A percentile compares a stretch with the other conserved stretches of the same genome.
These are phyloP conservation scores for Macropis europaea DNA, from an alignment of 2,888 invertebrate genomes.

Conservation along the genomic window DNA sequence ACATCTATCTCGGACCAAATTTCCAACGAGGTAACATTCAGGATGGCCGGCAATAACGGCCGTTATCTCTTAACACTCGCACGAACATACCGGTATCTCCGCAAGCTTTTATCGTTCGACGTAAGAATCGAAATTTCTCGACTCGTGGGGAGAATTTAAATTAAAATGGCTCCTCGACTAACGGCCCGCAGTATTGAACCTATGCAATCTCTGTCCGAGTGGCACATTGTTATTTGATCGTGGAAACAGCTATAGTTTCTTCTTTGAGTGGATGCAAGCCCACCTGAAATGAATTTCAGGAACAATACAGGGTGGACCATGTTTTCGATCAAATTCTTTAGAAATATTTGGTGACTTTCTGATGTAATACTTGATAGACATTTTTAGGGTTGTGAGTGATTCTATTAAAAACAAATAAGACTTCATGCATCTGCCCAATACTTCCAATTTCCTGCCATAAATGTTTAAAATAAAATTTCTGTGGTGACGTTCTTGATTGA, in stretches of 20 bases:
- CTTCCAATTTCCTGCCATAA: too few relatives aligned
- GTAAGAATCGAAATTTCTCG: conserved; percentile 35
- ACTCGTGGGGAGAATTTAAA: conserved; percentile 30
- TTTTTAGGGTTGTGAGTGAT: too few relatives aligned
- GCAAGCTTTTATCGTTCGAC: conserved; percentile 36
- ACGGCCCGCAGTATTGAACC: conserved; percentile 7
- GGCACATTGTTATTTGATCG: conserved; percentile 5
- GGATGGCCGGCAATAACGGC: conserved; percentile 16
- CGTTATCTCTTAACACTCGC: conserved; percentile 65
- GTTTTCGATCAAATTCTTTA: too few relatives aligned
- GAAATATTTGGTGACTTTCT: too few relatives aligned
- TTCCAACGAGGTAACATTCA: conserved; percentile 14
- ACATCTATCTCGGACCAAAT: conserved; percentile 13
- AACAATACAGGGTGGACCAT: background rate
- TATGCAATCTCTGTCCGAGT: conserved; percentile 2
- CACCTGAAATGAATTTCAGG: background rate
- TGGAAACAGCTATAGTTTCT: background rate
- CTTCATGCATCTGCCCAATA: too few relatives aligned
- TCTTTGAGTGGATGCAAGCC: background rate
- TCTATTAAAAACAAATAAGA: too few relatives aligned
- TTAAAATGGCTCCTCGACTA: conserved; percentile 29
- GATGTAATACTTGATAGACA: too few relatives aligned
- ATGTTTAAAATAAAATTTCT: too few relatives aligned
- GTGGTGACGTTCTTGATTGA: too few relatives aligned
- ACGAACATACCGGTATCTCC: conserved; percentile 41